Evolutionary conservation across 1,140 invertebrate genomes (phyloP), one percentile per base, ranked within the genome.

Genomic region (Drosophila miranda): DNA sequence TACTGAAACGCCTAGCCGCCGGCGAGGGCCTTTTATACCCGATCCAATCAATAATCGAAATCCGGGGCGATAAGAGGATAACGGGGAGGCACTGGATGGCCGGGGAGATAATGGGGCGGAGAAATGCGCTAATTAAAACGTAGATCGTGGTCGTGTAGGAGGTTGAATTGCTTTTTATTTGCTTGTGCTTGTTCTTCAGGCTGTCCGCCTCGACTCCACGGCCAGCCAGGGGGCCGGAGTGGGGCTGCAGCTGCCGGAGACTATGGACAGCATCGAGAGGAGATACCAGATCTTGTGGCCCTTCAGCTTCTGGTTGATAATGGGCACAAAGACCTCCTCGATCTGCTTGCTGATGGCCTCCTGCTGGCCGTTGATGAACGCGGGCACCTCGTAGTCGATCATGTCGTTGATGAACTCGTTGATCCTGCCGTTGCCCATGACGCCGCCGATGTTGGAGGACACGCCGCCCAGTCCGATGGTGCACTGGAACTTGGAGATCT

Each of bases 211-310:
- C 26, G 70, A 45, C 41, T 80, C 66, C 13, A 78, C 11, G 11
- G 81, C 87, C 69, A 78, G 44, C 89, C 89, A 90, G 38, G 89
- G 89, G 7, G 82, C 82, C 0, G 89, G 89, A 0, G 74, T 75
- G 23, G 89, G 86, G 2, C 54, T 41, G 49, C 89, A 90, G 11
- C 49, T 77, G 16, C 41, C 53, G 23, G 50, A 54, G 9, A 11
- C 34, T 6, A 41, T 57, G 34, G 23, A 8, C 13, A 90, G 28
- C 51, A 73, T 9, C 19, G 60, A 59, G 6, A 90, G 51, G 9
- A 90, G 38, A 52, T 69, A 84, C 89, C 89, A 90, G n/a, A 90
- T 48, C 54, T 90, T 90, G 19, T 90, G 83, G 21, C 89, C 89
- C 55, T 78, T 73, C 8, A 90, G 43, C 3, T 63, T 48, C 0